Evolutionary conservation across 2,113 vertebrate genomes (phyloP), one percentile per base, ranked within the genome.

Genomic region (Seriola aureovittata): DNA sequence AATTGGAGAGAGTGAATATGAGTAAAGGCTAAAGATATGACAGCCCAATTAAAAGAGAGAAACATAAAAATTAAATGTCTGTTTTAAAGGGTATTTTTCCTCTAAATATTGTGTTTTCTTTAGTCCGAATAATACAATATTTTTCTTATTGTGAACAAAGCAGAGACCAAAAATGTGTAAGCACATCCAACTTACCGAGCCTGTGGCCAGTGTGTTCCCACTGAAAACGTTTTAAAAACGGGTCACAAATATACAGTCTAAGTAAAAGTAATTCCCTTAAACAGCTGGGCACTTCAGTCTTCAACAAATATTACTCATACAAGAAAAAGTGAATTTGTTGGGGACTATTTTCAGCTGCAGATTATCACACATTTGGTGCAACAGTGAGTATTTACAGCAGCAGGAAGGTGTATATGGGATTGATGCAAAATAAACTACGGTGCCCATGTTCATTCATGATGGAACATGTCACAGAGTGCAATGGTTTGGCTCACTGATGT

Each of bases 21-120:
- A 84, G 60, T 58, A 25, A 70, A 4, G 32, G n/a, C 19, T 29
- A 29, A 75, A 58, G 34, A 48, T 36, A 54, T 54, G 29, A 48
- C 57, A 75, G 23, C 48, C 23, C 6, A 23, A 55, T 29, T 59
- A 3, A 52, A 72, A 46, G 29, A 71, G 21, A 17, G 11, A 32
- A 32, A 21, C n/a, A 3, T 23, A 48, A 57, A 54, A 1, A 29
- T 23, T 40, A 32, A 50, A 34, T 10, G 1, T 48, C 5, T 16
- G 40, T 46, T 19, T 42, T n/a, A 64, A 40, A 23, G 36, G 21
- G 14, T n/a, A 6, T 64, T 42, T 17, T 75, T 25, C 19, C 14
- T 23, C 12, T 8, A 38, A 36, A 65, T 19, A 19, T 1, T 10
- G 14, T 42, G 1, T 68, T 50, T 60, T 65, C 29, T 67, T 75